Base-by-base conservation (phyloP, 2,113 vertebrate species). In the Prinia subflava region DNA sequence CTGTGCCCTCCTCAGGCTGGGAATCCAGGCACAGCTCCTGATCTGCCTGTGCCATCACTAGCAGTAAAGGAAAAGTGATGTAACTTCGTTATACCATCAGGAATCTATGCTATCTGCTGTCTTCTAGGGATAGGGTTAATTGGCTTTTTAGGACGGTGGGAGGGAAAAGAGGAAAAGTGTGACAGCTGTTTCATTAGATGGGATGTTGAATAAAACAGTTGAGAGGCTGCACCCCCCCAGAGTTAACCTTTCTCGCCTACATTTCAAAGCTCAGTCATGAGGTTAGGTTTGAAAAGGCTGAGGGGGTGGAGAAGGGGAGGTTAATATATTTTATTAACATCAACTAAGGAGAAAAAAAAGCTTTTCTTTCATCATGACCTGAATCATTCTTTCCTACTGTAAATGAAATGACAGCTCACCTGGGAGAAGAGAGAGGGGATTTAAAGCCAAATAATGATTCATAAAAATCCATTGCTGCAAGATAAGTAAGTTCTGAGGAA, bases 401-500 rank as follows among this genome's bases (percentile, higher is more conserved):
- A 94, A 80, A 62, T 85, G 46, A 89, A 91, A 89, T 89, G 88
- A 83, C 71, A 50, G n/a, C 49, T 94, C 21, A 95, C 50, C 81
- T 94, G 70, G 74, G 74, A 83, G 82, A 94, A 92, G 37, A 89
- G 78, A 95, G 52, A 76, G 22, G 52, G 20, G 27, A 80, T 93
- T 87, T 78, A 83, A 86, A 91, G 62, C 53, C 46, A 80, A 92
- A 68, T 95, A 90, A 83, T 1, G 47, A 93, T 91, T 96, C 90
- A 89, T 83, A 89, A 88, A 89, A 95, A 91, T 70, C 83, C 22
- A 75, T 83, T 94, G 62, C 69, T 15, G 15, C 85, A 94, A 91
- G 68, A 87, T 70, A 96, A 96, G 64, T 94, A 96, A 73, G 71
- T 96, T 89, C 89, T 41, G 47, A 95, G 83, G 93, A 95, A 47